Evolutionary conservation across 2,888 invertebrate species (phyloP).

Genomic region (Trissolcus japonicus): DNA sequence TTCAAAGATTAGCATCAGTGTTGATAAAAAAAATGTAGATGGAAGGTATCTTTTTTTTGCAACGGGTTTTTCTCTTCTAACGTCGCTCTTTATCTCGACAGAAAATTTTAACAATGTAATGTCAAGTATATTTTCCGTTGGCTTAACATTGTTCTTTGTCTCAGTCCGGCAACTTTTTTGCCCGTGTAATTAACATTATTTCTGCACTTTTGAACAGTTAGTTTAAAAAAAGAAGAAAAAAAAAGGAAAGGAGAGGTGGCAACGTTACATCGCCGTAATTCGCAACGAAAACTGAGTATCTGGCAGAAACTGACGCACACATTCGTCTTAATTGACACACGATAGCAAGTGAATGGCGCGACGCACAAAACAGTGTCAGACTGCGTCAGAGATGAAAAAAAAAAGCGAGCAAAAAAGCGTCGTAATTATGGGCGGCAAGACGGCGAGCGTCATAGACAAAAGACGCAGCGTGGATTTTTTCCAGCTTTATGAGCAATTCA

Average conservation of each 20-base stretch:
- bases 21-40: background rate
- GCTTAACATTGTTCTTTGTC: conserved; percentile 32
- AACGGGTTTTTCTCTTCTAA: conserved; percentile 14
- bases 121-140: conserved; percentile 25
- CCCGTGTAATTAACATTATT: conserved; percentile 10
- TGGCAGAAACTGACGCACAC: conserved; percentile 2
- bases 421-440: conserved; percentile 39
- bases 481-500: conserved; percentile 43
- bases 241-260: background rate
- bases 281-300: conserved; percentile 11
- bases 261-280: background rate
- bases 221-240: background rate
- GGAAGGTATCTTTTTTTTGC: background rate
- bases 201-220: conserved; percentile 11
- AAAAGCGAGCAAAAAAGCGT: conserved; percentile 11
- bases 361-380: conserved; percentile 26
- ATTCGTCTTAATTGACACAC: conserved; percentile 25
- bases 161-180: conserved; percentile 22
- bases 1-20: background rate
- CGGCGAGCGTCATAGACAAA: conserved; percentile 32
- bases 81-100: conserved; percentile 10
- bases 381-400: conserved; percentile 3
- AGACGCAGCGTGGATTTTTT: conserved; percentile 62
- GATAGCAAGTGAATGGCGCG: conserved; percentile 25
- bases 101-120: conserved; percentile 28